phyloP scores from a whole-genome alignment of 2,888 invertebrate genomes.

The Ethmia dodecea region DNA sequence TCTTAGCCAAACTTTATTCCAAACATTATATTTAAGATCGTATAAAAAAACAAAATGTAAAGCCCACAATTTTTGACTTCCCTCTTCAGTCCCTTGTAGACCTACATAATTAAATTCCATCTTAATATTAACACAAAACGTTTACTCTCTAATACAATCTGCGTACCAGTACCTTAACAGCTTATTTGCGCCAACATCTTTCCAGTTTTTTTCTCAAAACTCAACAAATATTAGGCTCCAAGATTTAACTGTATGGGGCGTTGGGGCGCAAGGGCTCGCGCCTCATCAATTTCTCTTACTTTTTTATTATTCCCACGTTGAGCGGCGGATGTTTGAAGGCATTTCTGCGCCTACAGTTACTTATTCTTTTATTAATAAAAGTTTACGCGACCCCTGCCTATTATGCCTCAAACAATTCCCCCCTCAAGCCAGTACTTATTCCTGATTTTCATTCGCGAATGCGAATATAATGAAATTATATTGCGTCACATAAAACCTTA shows the following conservation, averaged over 20 bases:
- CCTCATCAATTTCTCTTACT: slow-evolving; percentile 58
- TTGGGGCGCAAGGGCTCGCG: slow-evolving; percentile 20
- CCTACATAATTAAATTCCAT: not conserved
- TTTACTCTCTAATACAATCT: slow-evolving; percentile 1
- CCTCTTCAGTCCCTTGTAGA: too few species aligned
- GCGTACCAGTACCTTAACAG: slow-evolving; percentile 4
- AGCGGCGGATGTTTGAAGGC: slow-evolving; percentile 43
- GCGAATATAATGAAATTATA: slow-evolving; percentile 19
- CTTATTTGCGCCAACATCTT: slow-evolving; percentile 6
- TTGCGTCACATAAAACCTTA: slow-evolving; percentile 7
- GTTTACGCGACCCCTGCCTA: slow-evolving; percentile 43
- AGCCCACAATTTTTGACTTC: too few species aligned
- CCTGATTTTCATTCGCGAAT: slow-evolving; percentile 26
- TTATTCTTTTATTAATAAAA: slow-evolving; percentile 68
- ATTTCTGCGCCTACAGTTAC: slow-evolving; percentile 44
- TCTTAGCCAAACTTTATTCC: too few species aligned
- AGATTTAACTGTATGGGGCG: slow-evolving; percentile 22
- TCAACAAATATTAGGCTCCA: slow-evolving; percentile 26
- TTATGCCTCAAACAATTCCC: slow-evolving; percentile 18
- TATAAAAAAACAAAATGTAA: too few species aligned
- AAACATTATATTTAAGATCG: too few species aligned
- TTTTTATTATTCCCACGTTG: slow-evolving; percentile 51
- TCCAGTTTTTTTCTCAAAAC: slow-evolving; percentile 14
- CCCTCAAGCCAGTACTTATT: slow-evolving; percentile 24
- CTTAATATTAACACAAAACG: not conserved